phyloP scores from a whole-genome alignment of 2,888 invertebrate species.

The Endotricha flammealis region DNA sequence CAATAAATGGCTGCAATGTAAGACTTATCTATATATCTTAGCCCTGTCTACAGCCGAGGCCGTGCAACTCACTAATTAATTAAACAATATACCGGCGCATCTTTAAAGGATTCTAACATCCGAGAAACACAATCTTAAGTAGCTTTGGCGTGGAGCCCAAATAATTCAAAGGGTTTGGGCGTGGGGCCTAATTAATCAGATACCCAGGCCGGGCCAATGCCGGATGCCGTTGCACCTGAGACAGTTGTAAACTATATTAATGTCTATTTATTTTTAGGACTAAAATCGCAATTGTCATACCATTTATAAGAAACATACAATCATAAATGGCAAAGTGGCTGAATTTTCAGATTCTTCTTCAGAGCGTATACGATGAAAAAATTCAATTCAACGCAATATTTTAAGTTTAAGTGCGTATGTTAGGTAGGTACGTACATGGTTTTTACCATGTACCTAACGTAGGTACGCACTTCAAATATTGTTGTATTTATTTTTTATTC shows the following conservation, averaged over 20 bases:
- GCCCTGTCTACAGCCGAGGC: constrained; percentile 16
- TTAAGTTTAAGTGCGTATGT: no score
- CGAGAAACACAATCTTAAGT: constrained; percentile 44
- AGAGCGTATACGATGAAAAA: no score
- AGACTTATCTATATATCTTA: background rate
- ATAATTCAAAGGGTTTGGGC: constrained; percentile 56
- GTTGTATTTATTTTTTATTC: no score
- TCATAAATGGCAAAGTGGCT: no score
- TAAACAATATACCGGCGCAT: constrained; percentile 40
- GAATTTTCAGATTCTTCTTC: no score
- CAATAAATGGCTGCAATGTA: background rate
- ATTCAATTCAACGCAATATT: no score
- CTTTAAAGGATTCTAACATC: constrained; percentile 33
- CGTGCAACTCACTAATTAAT: constrained; percentile 40
- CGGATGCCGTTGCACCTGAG: constrained; percentile 44
- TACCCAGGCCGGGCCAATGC: constrained; percentile 33
- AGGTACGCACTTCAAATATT: no score
- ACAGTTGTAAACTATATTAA: constrained; percentile 39
- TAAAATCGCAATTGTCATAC: background rate
- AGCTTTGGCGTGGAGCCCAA: constrained; percentile 46
- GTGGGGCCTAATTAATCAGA: constrained; percentile 58
- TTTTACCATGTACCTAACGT: no score
- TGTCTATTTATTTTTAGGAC: constrained; percentile 29
- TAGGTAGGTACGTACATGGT: no score
- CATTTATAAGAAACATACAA: no score